Base-by-base conservation (phyloP, 2,113 vertebrate species). In the Myotis yumanensis region DNA sequence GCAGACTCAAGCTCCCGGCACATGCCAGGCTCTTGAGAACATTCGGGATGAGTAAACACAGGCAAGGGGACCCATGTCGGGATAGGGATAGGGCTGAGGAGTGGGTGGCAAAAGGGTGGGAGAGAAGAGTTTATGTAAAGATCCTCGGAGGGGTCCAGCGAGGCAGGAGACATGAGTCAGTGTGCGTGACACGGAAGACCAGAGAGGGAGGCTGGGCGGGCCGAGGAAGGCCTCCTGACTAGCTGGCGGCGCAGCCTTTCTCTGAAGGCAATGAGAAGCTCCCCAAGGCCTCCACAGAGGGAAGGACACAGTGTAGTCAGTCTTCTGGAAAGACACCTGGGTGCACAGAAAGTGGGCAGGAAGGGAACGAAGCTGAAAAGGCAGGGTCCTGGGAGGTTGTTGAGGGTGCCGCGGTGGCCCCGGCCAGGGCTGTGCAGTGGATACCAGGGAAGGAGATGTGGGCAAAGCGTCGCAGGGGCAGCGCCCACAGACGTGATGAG, bases 21-120 rank as follows among this genome's bases (percentile, higher is more conserved):
- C 2, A n/a, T 37, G 46, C 40, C 40, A 28, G 76, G 80, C 59
- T 15, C 6, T 0, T 8, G 20, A 37, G 79, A 52, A 77, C 46
- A 64, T 11, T 9, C 32, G 12, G 20, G n/a, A 17, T 28, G n/a
- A 72, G 23, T 12, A n/a, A n/a, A 54, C 7, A 5, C 0, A n/a
- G 73, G 46, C 28, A 35, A 46, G 66, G 32, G 16, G 28, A 10
- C 28, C 23, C 11, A 3, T 1, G 35, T 20, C 0, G 0, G 5
- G 9, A 35, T 0, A 1, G 52, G n/a, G 23, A n/a, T 4, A 54
- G 3, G 16, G 52, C 2, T 25, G 37, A 75, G 30, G 4, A 22
- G 20, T 16, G 48, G 37, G 40, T 14, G 72, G 32, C 32, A 48
- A 43, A 77, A 28, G 43, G 25, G 59, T 2, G 32, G 28, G 51